Evolutionary conservation across 2,797 vertebrate species (phyloP).

Genomic region (Halcyon smyrnensis): DNA sequence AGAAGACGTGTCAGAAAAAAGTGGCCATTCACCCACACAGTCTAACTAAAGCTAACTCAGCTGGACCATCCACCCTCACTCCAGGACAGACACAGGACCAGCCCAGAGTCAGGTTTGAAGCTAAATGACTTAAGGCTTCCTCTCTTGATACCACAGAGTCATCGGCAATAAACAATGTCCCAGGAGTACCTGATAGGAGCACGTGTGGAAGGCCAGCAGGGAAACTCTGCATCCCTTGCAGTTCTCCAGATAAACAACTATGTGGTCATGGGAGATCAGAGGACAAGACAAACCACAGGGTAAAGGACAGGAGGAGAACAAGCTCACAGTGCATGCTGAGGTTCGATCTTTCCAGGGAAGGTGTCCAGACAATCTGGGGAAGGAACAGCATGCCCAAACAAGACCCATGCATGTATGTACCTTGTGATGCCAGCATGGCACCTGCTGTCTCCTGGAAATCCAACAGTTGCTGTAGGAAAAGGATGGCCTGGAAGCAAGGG

Average conservation of each 20-base stretch:
- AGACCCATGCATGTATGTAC: constrained; percentile 78
- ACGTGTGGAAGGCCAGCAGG: neutral
- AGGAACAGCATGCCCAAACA: neutral
- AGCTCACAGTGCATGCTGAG: neutral
- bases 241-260: neutral
- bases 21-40: neutral
- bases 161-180: neutral
- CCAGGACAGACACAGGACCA: neutral
- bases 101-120: neutral
- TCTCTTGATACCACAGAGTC: neutral
- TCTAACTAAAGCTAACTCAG: neutral
- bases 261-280: neutral
- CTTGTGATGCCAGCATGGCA: constrained; percentile 97
- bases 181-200: neutral
- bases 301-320: constrained; percentile 22
- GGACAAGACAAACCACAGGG: neutral
- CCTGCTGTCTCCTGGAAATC: constrained; percentile 98
- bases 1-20: neutral
- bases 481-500: constrained; percentile 86
- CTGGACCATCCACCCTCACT: neutral
- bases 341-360: neutral
- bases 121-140: neutral
- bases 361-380: neutral
- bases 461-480: constrained; percentile 95
- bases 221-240: neutral